These are phyloP conservation scores for Boulengeromyrus knoepffleri DNA, from an alignment of 2,113 vertebrate species.

Conservation along the genomic window DNA sequence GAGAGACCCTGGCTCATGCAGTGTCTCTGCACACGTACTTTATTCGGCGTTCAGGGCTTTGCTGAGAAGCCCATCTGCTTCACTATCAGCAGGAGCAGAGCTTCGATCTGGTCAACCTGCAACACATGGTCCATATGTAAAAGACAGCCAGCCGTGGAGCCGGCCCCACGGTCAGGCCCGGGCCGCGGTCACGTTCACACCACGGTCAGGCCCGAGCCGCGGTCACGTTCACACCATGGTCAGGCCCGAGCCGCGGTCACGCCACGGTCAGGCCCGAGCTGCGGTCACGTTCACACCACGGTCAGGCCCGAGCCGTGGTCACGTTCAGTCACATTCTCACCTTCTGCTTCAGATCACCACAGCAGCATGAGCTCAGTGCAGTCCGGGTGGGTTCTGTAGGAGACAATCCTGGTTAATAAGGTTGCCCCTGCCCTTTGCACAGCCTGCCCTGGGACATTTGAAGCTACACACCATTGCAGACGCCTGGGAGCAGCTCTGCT, in stretches of 20 bases:
- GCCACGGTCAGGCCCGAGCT: no score
- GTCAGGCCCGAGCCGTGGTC: not conserved
- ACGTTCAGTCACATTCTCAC: conserved; percentile 33
- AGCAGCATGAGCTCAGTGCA: conserved; percentile 40
- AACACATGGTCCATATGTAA: not conserved
- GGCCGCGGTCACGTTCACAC: not conserved
- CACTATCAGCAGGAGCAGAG: conserved; percentile 44
- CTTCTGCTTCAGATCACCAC: conserved; percentile 46
- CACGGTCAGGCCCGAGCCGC: not conserved
- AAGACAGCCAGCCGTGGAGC: not conserved
- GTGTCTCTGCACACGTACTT: not conserved
- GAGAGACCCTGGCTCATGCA: not conserved
- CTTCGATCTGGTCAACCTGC: conserved; percentile 55
- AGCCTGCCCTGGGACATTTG: not conserved
- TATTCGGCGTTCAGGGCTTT: conserved; percentile 15
- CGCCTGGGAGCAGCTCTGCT: not conserved
- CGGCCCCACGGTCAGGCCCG: no score
- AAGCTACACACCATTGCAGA: not conserved
- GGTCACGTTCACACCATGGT: not conserved
- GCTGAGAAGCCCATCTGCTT: conserved; percentile 27
- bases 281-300: no score
- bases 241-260: no score
- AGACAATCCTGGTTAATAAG: not conserved
- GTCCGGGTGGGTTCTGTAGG: conserved; percentile 27
- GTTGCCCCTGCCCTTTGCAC: not conserved